These are phyloP conservation scores for Euplexia lucipara DNA, from an alignment of 2,888 invertebrate species.

Conservation along the genomic window DNA sequence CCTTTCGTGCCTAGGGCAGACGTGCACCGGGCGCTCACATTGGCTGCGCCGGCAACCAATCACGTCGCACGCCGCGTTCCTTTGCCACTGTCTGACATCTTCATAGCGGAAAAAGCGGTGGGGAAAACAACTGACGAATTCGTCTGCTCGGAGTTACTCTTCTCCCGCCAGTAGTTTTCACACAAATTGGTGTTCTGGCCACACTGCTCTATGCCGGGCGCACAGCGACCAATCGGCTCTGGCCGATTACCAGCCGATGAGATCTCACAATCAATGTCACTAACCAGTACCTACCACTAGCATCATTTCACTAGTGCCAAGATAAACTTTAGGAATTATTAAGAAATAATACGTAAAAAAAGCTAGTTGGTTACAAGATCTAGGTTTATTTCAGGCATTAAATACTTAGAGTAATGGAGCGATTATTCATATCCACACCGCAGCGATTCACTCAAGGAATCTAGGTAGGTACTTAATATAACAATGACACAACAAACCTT, in stretches of 20 bases:
- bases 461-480: too few species aligned
- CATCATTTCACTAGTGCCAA: not conserved
- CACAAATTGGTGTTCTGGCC: conserved; percentile 79
- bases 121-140: conserved; percentile 83
- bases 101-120: conserved; percentile 82
- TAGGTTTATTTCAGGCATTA: conserved; percentile 34
- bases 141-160: conserved; percentile 72
- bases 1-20: conserved; percentile 86
- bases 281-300: conserved; percentile 32
- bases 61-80: conserved; percentile 69
- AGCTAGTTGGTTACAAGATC: not conserved
- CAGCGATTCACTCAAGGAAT: too few species aligned
- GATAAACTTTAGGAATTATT: conserved; percentile 13
- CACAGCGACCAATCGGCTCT: conserved; percentile 80
- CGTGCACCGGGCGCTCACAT: conserved; percentile 73
- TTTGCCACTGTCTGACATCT: conserved; percentile 76
- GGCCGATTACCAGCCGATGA: conserved; percentile 66
- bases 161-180: conserved; percentile 79
- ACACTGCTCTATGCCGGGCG: conserved; percentile 77
- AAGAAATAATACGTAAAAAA: not conserved
- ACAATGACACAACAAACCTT: too few species aligned
- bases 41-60: conserved; percentile 81
- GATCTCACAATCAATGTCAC: conserved; percentile 56
- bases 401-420: too few species aligned
- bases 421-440: too few species aligned